Evolutionary conservation across 2,797 vertebrate genomes (phyloP).

Genomic region (Myotis vivesi): DNA sequence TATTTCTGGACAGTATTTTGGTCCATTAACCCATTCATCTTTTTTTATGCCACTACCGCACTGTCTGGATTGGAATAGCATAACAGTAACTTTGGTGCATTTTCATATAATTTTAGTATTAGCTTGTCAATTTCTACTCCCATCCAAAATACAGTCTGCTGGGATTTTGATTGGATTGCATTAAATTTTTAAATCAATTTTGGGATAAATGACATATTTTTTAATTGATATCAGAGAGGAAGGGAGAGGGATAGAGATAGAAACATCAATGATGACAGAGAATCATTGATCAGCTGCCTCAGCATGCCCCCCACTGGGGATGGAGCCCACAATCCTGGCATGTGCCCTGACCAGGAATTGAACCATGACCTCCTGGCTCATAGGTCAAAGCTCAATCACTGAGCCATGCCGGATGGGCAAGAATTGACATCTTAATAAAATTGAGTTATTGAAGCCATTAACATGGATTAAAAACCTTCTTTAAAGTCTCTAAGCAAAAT

Average conservation of each 20-base stretch:
- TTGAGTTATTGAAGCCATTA: not conserved
- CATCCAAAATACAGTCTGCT: not conserved
- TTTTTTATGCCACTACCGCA: not conserved
- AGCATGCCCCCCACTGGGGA: not conserved
- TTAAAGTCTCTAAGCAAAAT: not conserved
- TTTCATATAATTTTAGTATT: not conserved
- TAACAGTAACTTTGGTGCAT: not conserved
- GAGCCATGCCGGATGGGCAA: not conserved
- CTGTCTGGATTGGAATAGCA: not conserved
- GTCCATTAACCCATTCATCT: not conserved
- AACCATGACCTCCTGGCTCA: not conserved
- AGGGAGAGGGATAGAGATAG: not conserved
- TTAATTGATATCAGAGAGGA: not conserved
- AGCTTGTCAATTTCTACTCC: not conserved
- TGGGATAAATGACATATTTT: not conserved
- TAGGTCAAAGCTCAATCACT: not conserved
- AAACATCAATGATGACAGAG: not conserved
- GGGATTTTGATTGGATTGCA: not conserved
- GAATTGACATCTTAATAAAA: not conserved
- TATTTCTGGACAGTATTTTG: not conserved
- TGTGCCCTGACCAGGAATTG: not conserved
- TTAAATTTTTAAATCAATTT: not conserved
- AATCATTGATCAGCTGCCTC: not conserved
- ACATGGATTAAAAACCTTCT: not conserved
- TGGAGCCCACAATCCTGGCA: not conserved